Evolutionary conservation across 30 jellyfish, hydroid and myxozoan genomes (phyloP), one percentile per base, ranked within the genome.

Genomic region (Morbakka virulenta): DNA sequence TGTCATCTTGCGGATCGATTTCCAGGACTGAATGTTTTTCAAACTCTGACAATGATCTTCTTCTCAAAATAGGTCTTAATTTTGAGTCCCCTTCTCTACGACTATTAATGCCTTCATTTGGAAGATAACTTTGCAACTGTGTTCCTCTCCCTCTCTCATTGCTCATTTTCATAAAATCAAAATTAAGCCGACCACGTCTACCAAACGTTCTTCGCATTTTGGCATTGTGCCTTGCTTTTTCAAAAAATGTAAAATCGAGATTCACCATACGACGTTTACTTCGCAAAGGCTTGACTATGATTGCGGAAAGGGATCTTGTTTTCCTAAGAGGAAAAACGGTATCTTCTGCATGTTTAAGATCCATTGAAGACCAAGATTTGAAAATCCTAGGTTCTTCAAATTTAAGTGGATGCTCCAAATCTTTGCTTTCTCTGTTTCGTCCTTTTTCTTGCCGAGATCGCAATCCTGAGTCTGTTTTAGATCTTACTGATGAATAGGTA

Each of bases 391-490:
- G 30, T 70, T 77, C 84, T 48, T 73, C 85, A 35, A 65, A 71
- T 24, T n/a, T 14, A 11, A 14, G 26, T 4, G 12, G 26, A 14
- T 24, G 25, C 26, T 11, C 11, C 25, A 4, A 22, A 6, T 26
- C 26, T 22, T 24, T 14, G n/a, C n/a, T n/a, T 11, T 24, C 32
- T n/a, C 24, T 14, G 24, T 57, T n/a, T 24, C 71, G 4, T 57
- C 71, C 31, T n/a, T 12, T 41, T 17, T 41, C 57, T 6, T 41
- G 9, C 57, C 57, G 9, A 6, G 57, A 41, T 65, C 86, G 79
- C 24, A 91, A 79, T 27, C 98, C 98, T 17, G 96, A 85, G 84
- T 91, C 98, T 25, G 96, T 91, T 28, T 89, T 87, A 32, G 98
- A 77, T 61, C 75, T 91, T 21, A 91, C 68, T 20, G 86, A 83